Conservation (phyloP, 2,888 invertebrate genomes). For the Boloria euphrosyne region DNA sequence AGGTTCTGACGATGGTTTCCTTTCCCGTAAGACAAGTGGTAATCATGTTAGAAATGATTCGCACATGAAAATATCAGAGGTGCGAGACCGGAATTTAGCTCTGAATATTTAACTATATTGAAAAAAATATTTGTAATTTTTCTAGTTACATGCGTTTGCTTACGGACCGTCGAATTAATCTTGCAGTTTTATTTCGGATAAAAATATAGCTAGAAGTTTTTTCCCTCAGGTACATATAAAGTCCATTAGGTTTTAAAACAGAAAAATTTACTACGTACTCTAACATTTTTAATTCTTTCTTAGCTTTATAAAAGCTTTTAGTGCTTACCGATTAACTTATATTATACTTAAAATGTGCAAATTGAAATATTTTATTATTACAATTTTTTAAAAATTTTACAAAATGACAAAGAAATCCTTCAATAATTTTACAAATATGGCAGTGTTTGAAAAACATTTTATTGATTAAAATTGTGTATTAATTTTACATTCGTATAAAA, state of each 20-base stretch:
- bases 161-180: not conserved
- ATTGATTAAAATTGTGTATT: no score
- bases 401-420: not conserved
- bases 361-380: not conserved
- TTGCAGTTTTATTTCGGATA: conserved; percentile 7
- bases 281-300: not conserved
- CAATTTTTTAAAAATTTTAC: not conserved
- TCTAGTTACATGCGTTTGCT: not conserved
- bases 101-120: no score
- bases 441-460: conserved; percentile 7
- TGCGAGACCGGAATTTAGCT: no score
- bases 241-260: conserved; percentile 16
- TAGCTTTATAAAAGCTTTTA: conserved; percentile 2
- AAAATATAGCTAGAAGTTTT: conserved; percentile 15
- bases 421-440: conserved; percentile 14
- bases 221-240: conserved; percentile 21
- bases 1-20: no score
- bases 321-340: no score
- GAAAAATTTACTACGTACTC: not conserved
- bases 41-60: no score
- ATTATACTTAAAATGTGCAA: no score
- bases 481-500: not conserved
- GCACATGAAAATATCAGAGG: no score
- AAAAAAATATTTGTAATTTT: not conserved
- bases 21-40: no score